Conservation (phyloP, 2,888 invertebrate species). For the Sinohyriopsis cumingii region DNA sequence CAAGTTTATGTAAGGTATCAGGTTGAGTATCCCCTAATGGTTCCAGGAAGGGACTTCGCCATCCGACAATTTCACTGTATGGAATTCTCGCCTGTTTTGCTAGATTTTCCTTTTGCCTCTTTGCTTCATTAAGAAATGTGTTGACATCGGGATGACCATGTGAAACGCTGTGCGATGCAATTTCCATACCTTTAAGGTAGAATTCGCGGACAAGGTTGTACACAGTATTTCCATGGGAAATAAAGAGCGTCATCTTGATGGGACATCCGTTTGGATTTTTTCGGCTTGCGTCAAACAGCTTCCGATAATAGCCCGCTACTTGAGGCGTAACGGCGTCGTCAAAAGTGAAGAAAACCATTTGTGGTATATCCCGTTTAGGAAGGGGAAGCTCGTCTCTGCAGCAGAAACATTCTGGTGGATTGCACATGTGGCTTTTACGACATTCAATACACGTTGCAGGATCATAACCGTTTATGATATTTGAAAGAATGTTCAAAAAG, state of each 20-base stretch:
- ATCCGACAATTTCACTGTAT: slow-evolving; percentile 54
- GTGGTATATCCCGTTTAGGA: slow-evolving; percentile 43
- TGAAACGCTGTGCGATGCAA: slow-evolving; percentile 59
- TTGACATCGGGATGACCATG: slow-evolving; percentile 47
- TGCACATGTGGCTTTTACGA: slow-evolving; percentile 31
- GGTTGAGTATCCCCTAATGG: slow-evolving; percentile 58
- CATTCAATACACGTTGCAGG: slow-evolving; percentile 33
- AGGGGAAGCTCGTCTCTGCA: slow-evolving; percentile 40
- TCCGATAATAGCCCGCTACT: slow-evolving; percentile 39
- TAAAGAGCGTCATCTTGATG: slow-evolving; percentile 95
- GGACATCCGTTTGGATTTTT: slow-evolving; percentile 80
- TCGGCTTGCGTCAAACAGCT: slow-evolving; percentile 49
- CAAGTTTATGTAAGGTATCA: slow-evolving; percentile 42
- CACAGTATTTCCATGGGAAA: slow-evolving; percentile 99
- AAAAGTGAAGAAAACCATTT: slow-evolving; percentile 62
- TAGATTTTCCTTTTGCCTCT: slow-evolving; percentile 54
- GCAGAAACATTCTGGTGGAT: slow-evolving; percentile 56
- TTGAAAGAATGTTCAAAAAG: too few relatives aligned
- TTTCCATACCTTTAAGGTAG: slow-evolving; percentile 57
- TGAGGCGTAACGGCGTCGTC: slow-evolving; percentile 62
- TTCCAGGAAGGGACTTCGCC: slow-evolving; percentile 62
- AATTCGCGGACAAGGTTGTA: slow-evolving; percentile 84
- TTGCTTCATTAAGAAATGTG: slow-evolving; percentile 51
- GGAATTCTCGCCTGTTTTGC: slow-evolving; percentile 72
- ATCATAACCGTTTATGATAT: too few relatives aligned